Evolutionary conservation across 1,140 invertebrate species (phyloP), one percentile per base, ranked within the genome.

Genomic region (Acromyrmex echinatior): DNA sequence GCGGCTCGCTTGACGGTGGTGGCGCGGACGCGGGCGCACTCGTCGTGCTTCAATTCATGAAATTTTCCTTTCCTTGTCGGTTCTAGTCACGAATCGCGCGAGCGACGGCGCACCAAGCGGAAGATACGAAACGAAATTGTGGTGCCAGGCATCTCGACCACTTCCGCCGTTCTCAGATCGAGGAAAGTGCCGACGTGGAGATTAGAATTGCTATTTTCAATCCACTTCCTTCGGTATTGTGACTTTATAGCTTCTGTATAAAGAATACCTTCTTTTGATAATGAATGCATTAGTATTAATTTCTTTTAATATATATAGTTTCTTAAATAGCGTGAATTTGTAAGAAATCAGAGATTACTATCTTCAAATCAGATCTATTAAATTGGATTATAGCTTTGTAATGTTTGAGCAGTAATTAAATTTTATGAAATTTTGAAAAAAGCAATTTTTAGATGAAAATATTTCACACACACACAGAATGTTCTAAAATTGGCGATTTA

Each of bases 41-140:
- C 68, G 77, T 87, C 89, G 76, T 74, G 87, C 90, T 89, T 91
- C 90, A 81, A 87, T 89, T 89, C 88, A 78, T 85, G 74, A 91
- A 87, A 91, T 91, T 91, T 84, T 91, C 89, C 90, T 86, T 84
- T 62, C 76, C 89, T 90, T 80, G 60, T 81, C 89, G 51, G 60
- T 78, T 86, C 76, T 58, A 88, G 63, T 84, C 86, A 60, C 74
- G 81, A 79, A 71, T 53, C n/a, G 21, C 62, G 74, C 56, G 74
- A 76, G 76, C 66, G 79, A 81, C 51, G 62, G 60, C 39, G 73
- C 45, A 68, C 12, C 51, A 25, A 76, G 65, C 45, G 78, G 78
- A 71, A 74, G 88, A 79, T 87, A 89, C 85, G 79, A 90, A 90
- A 70, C 89, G 86, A 87, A 87, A 87, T 90, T 89, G 82, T 80